Percentiles rank a stretch among this genome's conserved stretches.
Evolutionary conservation across 2,888 invertebrate species (phyloP).

Genomic region (Leptodirus hochenwartii): DNA sequence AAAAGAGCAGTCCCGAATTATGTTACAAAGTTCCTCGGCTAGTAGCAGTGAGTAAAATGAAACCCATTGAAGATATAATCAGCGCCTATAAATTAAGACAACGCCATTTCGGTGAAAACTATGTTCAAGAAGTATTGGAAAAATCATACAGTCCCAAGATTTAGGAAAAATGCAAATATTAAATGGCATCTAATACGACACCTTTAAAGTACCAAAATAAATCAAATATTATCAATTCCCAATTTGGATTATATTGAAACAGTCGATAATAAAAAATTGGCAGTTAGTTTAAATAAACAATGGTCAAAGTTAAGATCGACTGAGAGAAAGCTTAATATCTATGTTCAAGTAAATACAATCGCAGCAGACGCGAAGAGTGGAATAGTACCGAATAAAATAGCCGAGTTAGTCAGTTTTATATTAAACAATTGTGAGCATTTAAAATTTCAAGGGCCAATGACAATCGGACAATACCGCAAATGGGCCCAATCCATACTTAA

Average conservation of each 20-base stretch:
- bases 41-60: constrained; percentile 89
- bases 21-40: no score
- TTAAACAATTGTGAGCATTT: no score
- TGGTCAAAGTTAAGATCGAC: no score
- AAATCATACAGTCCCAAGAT: constrained; percentile 54
- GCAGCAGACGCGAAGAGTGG: no score
- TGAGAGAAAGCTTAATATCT: no score
- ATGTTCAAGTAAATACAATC: no score
- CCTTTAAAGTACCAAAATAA: constrained; percentile 83
- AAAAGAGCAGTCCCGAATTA: no score
- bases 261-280: constrained; percentile 68
- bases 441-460: no score
- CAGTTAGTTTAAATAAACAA: constrained; percentile 55
- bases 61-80: constrained; percentile 59
- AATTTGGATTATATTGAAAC: constrained; percentile 77
- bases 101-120: constrained; percentile 91
- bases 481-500: no score
- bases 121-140: constrained; percentile 72
- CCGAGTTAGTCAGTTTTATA: no score
- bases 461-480: no score
- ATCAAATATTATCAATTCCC: constrained; percentile 55
- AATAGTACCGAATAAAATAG: no score
- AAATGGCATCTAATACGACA: constrained; percentile 97
- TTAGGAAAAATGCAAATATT: constrained; percentile 59
- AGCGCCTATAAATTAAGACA: constrained; percentile 79